Base-by-base conservation (phyloP, 2,888 invertebrate genomes). In the Ischnus inquisitorius region DNA sequence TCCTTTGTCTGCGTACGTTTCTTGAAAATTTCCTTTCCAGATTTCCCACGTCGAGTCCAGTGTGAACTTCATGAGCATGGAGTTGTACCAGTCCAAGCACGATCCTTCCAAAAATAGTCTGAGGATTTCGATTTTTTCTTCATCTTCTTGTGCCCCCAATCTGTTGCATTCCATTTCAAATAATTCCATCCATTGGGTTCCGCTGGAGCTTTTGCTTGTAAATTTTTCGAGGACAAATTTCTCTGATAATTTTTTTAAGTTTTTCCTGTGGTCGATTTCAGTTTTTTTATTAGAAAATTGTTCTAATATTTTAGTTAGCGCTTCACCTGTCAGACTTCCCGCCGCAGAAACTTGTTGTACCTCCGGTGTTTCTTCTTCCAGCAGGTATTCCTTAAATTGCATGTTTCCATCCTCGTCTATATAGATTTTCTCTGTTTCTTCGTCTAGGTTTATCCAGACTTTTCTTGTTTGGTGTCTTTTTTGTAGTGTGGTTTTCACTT, bases 161-260 rank as follows among this genome's bases (percentile, higher is more conserved):
- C 65, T 48, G 1, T 8, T 39, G 57, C 74, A 82, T 62, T 87
- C 85, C 41, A 85, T 88, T 80, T 77, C 82, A 5, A 78, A 79
- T 0, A 6, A 0, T 14, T 67, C 65, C 65, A 85, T 72, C 82
- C 85, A 85, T 34, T 85, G 79, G 19, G 39, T 19, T 34, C 10
- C 85, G 62, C 48, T 84, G 5, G 69, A 22, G 10, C 6, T 82
- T 57, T 79, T 84, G 2, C 34, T 71, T 2, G 67, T 48, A 6
- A 84, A 84, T 75, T 82, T 84, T 39, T 81, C 79, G 3, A 79
- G 3, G 5, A 82, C 60, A 22, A 84, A 84, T 69, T 68, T 74
- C 46, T 84, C 79, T 19, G 79, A 22, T 62, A 84, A 1, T 0
- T 75, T 82, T 57, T 57, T 75, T n/a, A 84, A 8, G 34, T 64